Conservation (phyloP, 2,797 vertebrate genomes). For the Heteromormyrus szaboi region DNA sequence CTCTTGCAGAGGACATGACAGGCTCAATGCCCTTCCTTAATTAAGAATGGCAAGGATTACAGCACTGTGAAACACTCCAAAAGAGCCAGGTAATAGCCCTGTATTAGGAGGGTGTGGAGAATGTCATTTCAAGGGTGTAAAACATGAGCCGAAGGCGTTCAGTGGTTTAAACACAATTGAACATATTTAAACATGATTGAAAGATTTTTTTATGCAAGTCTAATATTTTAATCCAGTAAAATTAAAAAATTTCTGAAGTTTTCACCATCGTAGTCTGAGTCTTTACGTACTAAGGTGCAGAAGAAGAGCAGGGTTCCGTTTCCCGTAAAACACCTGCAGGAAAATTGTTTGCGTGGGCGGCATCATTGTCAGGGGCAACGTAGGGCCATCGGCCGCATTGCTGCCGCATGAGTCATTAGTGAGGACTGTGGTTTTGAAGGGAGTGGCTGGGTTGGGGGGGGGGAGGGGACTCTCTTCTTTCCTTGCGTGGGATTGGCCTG, state of each 20-base stretch:
- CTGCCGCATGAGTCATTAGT: slow-evolving; percentile 51
- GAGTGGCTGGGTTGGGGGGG: slow-evolving; percentile 18
- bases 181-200: neutral
- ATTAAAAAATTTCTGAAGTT: neutral
- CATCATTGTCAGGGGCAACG: slow-evolving; percentile 25
- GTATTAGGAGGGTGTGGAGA: neutral
- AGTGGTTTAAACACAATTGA: neutral
- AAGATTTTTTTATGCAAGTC: neutral
- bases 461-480: slow-evolving; percentile 7
- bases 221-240: neutral
- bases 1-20: neutral
- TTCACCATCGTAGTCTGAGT: neutral
- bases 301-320: neutral
- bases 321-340: slow-evolving; percentile 3
- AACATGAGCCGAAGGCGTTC: neutral
- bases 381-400: slow-evolving; percentile 38
- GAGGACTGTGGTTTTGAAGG: slow-evolving; percentile 25
- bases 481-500: neutral
- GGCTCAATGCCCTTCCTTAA: neutral
- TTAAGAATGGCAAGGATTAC: neutral
- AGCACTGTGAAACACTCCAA: neutral
- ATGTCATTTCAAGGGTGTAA: neutral
- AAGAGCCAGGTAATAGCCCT: neutral
- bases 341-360: slow-evolving; percentile 12
- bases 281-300: neutral